Evolutionary conservation across 2,113 vertebrate species (phyloP).

Genomic region (Microcebus jonahi): DNA sequence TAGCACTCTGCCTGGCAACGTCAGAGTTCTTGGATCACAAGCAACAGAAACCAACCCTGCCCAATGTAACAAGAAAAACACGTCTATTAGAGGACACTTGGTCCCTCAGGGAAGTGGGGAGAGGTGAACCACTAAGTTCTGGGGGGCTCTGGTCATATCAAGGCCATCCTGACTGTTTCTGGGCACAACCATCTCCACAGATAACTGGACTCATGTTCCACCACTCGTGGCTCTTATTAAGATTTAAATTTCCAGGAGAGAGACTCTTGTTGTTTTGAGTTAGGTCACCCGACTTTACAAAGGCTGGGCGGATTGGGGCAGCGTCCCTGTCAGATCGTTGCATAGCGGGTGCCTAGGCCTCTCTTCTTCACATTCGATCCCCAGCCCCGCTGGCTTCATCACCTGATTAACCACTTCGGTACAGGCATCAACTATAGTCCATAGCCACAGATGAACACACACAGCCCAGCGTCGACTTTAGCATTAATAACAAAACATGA

Average conservation of each 20-base stretch:
- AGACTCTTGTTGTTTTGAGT: not conserved
- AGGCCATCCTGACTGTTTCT: not conserved
- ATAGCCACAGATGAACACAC: too few relatives aligned
- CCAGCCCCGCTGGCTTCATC: not conserved
- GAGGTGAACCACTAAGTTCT: not conserved
- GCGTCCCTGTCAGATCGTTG: not conserved
- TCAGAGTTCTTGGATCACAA: not conserved
- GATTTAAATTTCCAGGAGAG: not conserved
- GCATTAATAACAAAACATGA: too few relatives aligned
- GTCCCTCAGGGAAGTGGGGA: not conserved
- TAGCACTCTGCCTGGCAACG: not conserved
- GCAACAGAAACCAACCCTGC: not conserved
- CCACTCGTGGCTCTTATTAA: not conserved
- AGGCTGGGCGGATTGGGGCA: not conserved
- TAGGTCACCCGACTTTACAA: not conserved
- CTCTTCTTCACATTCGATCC: not conserved
- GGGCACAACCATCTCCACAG: not conserved
- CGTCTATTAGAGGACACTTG: not conserved
- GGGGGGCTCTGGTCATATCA: not conserved
- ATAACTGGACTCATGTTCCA: not conserved
- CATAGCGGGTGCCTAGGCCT: not conserved
- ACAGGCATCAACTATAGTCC: too few relatives aligned
- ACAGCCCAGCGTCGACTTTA: too few relatives aligned
- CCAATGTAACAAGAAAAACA: not conserved
- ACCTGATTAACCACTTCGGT: too few relatives aligned